Percentiles rank a stretch among this genome's conserved stretches.
phyloP scores from a whole-genome alignment of 2,888 invertebrate genomes.

The Melinopterus prodromus region DNA sequence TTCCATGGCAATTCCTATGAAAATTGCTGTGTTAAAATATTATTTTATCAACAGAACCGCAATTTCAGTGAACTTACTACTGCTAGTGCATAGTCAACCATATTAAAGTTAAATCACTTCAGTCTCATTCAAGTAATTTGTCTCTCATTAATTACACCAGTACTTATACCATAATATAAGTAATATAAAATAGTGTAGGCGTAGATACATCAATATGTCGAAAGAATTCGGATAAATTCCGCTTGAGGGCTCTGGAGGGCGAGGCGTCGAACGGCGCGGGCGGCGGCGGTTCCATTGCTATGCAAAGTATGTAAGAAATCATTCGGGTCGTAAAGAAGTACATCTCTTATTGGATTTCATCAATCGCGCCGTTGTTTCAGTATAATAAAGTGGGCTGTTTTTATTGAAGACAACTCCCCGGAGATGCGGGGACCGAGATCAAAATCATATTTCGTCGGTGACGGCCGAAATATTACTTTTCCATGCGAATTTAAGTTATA shows the following conservation, averaged over 20 bases:
- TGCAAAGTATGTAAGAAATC: slow-evolving; percentile 57
- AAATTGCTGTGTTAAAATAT: no score
- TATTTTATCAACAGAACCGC: no score
- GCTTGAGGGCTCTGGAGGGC: not conserved
- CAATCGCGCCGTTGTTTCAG: slow-evolving; percentile 55
- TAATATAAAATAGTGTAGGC: not conserved
- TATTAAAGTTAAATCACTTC: no score
- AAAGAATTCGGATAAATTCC: not conserved
- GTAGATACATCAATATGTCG: slow-evolving; percentile 18
- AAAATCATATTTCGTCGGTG: slow-evolving; percentile 58
- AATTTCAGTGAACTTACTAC: no score
- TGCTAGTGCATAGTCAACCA: no score
- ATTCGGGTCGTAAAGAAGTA: slow-evolving; percentile 56
- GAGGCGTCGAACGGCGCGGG: slow-evolving; percentile 9
- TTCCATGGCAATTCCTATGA: no score
- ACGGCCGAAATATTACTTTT: slow-evolving; percentile 58
- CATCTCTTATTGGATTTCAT: slow-evolving; percentile 59
- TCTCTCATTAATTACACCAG: no score
- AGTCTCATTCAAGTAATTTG: no score
- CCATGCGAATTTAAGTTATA: slow-evolving; percentile 54
- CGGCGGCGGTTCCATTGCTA: slow-evolving; percentile 42
- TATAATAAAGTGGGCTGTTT: slow-evolving; percentile 57
- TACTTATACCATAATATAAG: not conserved
- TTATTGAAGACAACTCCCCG: slow-evolving; percentile 56
- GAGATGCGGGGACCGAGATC: slow-evolving; percentile 53